Base-by-base conservation (phyloP, 2,797 vertebrate species). In the Taenioides sp. region DNA sequence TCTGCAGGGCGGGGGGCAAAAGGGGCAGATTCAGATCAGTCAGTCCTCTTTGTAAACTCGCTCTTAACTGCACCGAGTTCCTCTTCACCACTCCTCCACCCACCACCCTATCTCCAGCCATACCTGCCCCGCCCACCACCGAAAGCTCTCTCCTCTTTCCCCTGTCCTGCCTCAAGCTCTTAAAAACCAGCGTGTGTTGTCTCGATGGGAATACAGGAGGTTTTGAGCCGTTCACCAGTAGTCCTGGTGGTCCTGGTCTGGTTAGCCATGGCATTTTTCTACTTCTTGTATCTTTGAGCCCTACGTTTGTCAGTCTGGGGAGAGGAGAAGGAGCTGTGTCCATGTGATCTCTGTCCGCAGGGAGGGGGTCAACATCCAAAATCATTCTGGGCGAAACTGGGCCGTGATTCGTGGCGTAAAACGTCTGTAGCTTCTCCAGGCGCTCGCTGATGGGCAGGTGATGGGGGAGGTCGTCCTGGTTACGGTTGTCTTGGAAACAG, bases 11-110 rank as follows among this genome's bases (percentile, higher is more conserved):
- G 4, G 91, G 84, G 43, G 92, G 89, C 69, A 96, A 92, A 76
- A 92, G 80, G 0, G 95, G 95, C 75, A 97, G 90, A 74, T 92
- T 95, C 74, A 95, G 72, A 49, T 94, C 89, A 0, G 82, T 86
- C 72, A 80, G 82, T 69, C 91, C 88, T 16, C 88, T 83, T 69
- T 92, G 91, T 0, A 86, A 82, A 37, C 87, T 79, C 2, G 91
- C 86, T 37, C 88, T 92, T 71, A 95, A 67, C 72, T 95, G 94
- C 69, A 92, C 80, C 1, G 91, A 87, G 78, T 95, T 96, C 87
- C 91, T 94, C 72, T 92, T 88, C 43, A 77, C 82, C 11, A 77
- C 90, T 80, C 67, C 90, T 76, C 72, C 88, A 58, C 47, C 68
- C 0, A 28, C 34, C 34, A 20, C 71, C 17, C 77, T 22, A 66